Conservation (phyloP, 2,113 vertebrate genomes). For the Peucedramus taeniatus region DNA sequence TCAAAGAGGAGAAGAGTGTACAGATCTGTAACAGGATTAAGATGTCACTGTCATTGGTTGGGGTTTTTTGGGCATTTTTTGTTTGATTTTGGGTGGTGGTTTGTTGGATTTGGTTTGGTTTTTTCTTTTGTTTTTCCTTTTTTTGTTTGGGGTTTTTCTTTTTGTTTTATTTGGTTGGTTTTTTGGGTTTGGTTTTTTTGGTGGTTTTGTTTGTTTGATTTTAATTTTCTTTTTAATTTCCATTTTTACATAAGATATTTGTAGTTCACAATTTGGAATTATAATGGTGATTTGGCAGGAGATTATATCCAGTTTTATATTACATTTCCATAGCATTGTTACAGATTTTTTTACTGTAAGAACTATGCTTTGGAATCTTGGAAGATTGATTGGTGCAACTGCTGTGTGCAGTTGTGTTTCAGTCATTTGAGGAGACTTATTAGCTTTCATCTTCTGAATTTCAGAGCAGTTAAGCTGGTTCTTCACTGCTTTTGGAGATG, state of each 20-base stretch:
- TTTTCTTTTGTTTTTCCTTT: too few relatives aligned
- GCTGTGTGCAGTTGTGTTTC: neutral
- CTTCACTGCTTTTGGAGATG: neutral
- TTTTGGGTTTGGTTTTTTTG: neutral
- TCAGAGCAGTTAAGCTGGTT: neutral
- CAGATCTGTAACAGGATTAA: neutral
- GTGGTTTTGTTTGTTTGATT: neutral
- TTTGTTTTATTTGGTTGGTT: neutral
- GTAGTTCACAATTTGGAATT: neutral
- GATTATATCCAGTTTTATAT: neutral
- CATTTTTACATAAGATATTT: neutral
- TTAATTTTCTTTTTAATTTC: neutral
- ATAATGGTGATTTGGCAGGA: neutral
- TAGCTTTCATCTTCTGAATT: neutral
- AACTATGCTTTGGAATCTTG: neutral
- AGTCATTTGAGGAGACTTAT: neutral
- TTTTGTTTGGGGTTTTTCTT: too few relatives aligned
- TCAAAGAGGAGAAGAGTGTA: neutral
- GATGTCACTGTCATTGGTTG: neutral
- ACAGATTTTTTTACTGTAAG: neutral
- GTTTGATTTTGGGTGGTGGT: neutral
- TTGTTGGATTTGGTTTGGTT: neutral
- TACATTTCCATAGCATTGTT: neutral
- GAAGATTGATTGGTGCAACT: neutral
- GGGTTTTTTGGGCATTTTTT: neutral